Evolutionary conservation across 1,140 invertebrate genomes (phyloP), one percentile per base, ranked within the genome.

Genomic region (Caenorhabditis latens): DNA sequence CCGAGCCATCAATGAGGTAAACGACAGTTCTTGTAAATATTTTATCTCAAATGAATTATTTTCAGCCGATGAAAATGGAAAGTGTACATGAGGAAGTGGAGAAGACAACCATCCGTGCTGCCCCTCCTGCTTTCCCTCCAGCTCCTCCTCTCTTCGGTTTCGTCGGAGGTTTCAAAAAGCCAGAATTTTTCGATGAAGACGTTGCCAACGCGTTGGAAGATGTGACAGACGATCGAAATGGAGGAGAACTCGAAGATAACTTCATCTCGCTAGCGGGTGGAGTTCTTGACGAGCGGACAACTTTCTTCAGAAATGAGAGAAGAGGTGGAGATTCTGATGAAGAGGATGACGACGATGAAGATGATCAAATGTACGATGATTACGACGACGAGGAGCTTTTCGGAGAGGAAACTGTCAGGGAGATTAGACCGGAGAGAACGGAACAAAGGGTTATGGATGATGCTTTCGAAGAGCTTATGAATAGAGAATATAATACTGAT

Each of bases 391-490:
- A 86, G 19, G 57, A 89, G 75, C 42, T 67, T 50, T 89, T 84
- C 24, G 79, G 83, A 19, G 90, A 96, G 96, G 92, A 96, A 93
- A 95, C n/a, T 98, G 98, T 93, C 98, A 97, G 0, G 24, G 71
- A 79, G n/a, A 79, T 79, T 24, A 50, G 46, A 50, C 13, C 19
- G 95, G 96, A 90, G 98, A 98, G 97, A 93, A 94, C 96, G 84
- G 95, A 96, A 75, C 93, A 98, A 0, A 94, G 95, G 0, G 91
- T 96, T 46, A 92, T 99, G 0, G 97, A 99, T 94, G 95, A 97
- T 91, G 94, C 95, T 91, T 98, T 98, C 94, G 97, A 99, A 94
- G 95, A 95, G 95, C 94, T 97, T 93, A 96, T 95, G 93, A 95
- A 95, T 24, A 94, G 46, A 48, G 87, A 94, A 86, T 98, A 98